Base-by-base conservation (phyloP, 2,797 vertebrate species). In the Brachymystax lenok region DNA sequence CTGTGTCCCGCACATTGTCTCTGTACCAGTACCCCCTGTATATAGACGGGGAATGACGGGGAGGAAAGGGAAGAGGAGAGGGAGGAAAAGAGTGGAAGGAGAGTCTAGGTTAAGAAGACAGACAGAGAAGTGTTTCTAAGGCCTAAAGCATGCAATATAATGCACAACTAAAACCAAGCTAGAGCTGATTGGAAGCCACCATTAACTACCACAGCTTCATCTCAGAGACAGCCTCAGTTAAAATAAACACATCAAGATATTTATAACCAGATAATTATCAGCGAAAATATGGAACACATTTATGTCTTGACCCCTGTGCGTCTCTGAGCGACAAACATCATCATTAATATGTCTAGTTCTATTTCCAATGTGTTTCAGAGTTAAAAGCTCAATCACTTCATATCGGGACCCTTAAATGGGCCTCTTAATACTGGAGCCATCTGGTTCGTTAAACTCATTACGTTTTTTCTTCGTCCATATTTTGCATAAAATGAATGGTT, bases 401-500 rank as follows among this genome's bases (percentile, higher is more conserved):
- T 91, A 93, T 91, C 84, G 86, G 84, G 79, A 81, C 78, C 77
- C 82, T 87, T 88, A 77, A 88, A 89, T 74, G 59, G 79, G 79
- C 69, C 77, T 83, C 76, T 74, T 87, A 89, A 90, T 89, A 87
- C 86, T 90, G 75, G n/a, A 85, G 79, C 88, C 90, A 92, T 92
- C 87, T 91, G 88, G 84, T 88, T 90, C 83, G 78, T 94, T 93
- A 90, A 88, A 91, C 81, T 83, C 82, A 77, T 90, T 82, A 83
- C 68, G 81, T 46, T 46, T 74, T 69, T 75, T 28, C 5, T 69
- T 71, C 21, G 24, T 79, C 13, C 52, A 30, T 46, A 46, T 90
- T 92, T 89, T 85, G 88, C 86, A 88, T 84, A 86, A 86, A 91
- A 92, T 82, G 72, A 88, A 89, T 90, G 83, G 78, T 72, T 82